Percentiles rank a stretch among this genome's conserved stretches.
phyloP scores from a whole-genome alignment of 1,140 invertebrate genomes.

The Aleiodes sp. region DNA sequence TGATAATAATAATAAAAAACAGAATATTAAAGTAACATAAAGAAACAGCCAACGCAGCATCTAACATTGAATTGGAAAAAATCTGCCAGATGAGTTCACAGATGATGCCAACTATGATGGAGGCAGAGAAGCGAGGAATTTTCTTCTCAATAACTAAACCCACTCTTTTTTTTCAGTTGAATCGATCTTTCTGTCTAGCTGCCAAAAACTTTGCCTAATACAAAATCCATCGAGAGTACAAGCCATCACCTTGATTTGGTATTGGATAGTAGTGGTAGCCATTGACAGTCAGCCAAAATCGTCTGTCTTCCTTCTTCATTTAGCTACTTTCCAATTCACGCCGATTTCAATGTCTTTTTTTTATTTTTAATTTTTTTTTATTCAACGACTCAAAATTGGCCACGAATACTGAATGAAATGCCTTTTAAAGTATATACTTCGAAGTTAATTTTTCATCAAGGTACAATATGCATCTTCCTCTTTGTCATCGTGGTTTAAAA shows the following conservation, averaged over 20 bases:
- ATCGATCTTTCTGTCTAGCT: slow-evolving; percentile 28
- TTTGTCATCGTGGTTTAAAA: not conserved
- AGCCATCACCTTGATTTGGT: slow-evolving; percentile 13
- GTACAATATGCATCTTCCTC: no score
- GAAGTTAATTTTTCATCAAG: not conserved
- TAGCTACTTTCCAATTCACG: slow-evolving; percentile 22
- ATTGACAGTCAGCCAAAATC: slow-evolving; percentile 24
- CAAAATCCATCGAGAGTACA: slow-evolving; percentile 26
- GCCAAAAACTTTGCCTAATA: slow-evolving; percentile 31
- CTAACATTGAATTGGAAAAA: not conserved
- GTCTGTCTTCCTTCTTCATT: not conserved
- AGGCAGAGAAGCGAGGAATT: not conserved
- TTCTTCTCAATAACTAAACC: not conserved
- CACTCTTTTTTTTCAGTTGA: not conserved
- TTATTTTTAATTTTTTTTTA: no score
- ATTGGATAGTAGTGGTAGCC: not conserved
- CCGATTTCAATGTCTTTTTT: not conserved
- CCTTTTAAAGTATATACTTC: not conserved
- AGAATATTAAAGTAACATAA: not conserved
- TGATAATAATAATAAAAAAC: not conserved
- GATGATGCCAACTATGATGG: slow-evolving; percentile 22
- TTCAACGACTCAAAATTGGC: not conserved
- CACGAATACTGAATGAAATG: not conserved
- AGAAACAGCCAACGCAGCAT: slow-evolving; percentile 23
- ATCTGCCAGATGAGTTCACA: not conserved